These are phyloP conservation scores for Yasuhikotakia modesta DNA, from an alignment of 2,797 vertebrate species.

Conservation along the genomic window DNA sequence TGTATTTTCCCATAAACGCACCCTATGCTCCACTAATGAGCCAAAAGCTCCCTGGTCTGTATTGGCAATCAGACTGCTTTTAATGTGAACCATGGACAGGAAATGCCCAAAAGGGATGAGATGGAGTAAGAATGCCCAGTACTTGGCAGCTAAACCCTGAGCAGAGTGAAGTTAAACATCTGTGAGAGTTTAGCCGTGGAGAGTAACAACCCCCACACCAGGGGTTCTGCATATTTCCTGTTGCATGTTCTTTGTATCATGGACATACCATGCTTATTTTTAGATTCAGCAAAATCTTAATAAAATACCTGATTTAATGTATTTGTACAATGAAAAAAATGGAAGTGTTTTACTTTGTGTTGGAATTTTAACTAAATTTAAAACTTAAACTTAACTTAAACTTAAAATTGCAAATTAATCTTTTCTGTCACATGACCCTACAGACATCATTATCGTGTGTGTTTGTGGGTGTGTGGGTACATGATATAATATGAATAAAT, in stretches of 20 bases:
- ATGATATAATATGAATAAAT: no score
- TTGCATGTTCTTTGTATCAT: constrained; percentile 33
- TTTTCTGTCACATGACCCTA: no score
- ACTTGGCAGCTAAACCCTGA: constrained; percentile 55
- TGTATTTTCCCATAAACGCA: constrained; percentile 20
- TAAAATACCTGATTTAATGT: not conserved
- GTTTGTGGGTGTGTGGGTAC: no score
- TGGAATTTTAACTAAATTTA: no score
- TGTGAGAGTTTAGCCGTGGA: constrained; percentile 77
- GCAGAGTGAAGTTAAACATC: constrained; percentile 68
- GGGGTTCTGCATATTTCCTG: constrained; percentile 56
- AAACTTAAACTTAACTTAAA: no score
- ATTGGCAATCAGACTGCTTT: constrained; percentile 68
- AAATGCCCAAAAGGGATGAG: constrained; percentile 75
- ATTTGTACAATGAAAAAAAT: no score
- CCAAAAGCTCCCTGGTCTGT: constrained; percentile 51
- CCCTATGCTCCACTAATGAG: constrained; percentile 36
- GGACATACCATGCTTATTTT: not conserved
- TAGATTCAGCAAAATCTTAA: not conserved
- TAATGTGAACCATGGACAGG: constrained; percentile 71
- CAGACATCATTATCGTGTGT: no score
- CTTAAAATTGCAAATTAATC: no score
- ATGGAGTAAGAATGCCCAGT: constrained; percentile 62
- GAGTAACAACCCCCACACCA: constrained; percentile 65
- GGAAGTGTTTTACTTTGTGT: no score